Conservation (phyloP, 1,140 invertebrate genomes). For the Diorhabda sublineata region DNA sequence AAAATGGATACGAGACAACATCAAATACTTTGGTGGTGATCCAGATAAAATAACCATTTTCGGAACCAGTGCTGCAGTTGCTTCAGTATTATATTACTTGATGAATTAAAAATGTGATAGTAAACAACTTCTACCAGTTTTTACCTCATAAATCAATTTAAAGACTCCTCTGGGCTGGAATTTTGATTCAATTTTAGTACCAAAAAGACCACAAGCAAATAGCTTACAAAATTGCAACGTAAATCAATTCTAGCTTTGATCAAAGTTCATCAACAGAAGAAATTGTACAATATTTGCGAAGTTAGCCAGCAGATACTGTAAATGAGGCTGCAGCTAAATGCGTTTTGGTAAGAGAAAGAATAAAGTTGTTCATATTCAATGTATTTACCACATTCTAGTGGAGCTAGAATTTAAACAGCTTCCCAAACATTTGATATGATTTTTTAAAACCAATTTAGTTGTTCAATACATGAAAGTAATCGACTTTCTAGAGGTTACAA, state of each 20-base stretch:
- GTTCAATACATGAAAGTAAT: too few species aligned
- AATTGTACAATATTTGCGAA: neutral
- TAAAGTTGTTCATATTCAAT: too few species aligned
- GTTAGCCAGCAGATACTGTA: neutral
- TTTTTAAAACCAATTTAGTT: too few species aligned
- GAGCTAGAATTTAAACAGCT: too few species aligned
- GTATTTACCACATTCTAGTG: too few species aligned
- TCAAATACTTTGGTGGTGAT: conserved; percentile 21
- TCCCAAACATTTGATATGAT: too few species aligned
- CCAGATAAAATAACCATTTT: conserved; percentile 21
- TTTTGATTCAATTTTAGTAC: conserved; percentile 21
- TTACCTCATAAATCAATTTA: neutral
- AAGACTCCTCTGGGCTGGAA: conserved; percentile 29
- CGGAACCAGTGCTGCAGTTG: conserved; percentile 16
- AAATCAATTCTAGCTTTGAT: neutral
- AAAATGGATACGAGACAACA: conserved; percentile 20
- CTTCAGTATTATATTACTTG: conserved; percentile 13
- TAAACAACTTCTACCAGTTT: neutral
- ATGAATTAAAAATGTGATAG: conserved; percentile 8
- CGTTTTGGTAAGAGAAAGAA: neutral
- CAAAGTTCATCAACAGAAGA: conserved; percentile 1
- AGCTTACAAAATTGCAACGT: conserved; percentile 8
- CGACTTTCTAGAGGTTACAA: too few species aligned
- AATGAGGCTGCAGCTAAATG: neutral
- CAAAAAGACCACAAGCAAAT: conserved; percentile 11